These are phyloP conservation scores for Gephyroberyx darwinii DNA, from an alignment of 2,797 vertebrate genomes.

Conservation along the genomic window DNA sequence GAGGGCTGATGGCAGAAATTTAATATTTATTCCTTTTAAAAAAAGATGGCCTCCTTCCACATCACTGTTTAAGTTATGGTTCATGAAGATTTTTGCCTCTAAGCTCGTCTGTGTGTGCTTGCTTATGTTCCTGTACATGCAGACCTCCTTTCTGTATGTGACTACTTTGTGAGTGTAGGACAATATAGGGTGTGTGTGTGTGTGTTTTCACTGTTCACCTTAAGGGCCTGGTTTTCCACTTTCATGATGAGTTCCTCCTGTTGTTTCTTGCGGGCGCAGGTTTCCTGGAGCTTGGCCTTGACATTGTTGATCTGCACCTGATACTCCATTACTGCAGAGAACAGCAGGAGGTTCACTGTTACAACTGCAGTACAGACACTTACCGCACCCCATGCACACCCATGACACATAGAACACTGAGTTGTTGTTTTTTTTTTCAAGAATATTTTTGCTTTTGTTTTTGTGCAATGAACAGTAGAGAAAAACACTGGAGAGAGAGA, in stretches of 20 bases:
- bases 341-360: conserved; percentile 23
- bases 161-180: not conserved
- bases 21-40: conserved; percentile 47
- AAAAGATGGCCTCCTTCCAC: conserved; percentile 34
- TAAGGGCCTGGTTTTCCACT: conserved; percentile 97
- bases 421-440: not conserved
- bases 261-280: conserved; percentile 93
- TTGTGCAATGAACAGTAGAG: not conserved
- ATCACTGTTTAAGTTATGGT: conserved; percentile 35
- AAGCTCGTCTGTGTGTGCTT: conserved; percentile 48
- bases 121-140: conserved; percentile 41
- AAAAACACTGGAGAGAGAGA: not conserved
- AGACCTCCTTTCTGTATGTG: conserved; percentile 45
- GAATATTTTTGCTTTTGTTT: not conserved
- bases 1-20: conserved; percentile 35
- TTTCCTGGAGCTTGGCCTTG: conserved; percentile 94
- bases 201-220: conserved; percentile 79
- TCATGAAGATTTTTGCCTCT: conserved; percentile 49
- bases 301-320: conserved; percentile 94
- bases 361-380: not conserved
- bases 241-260: conserved; percentile 99
- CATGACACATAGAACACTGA: not conserved
- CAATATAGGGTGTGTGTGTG: not conserved
- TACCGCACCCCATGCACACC: not conserved
- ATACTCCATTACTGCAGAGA: conserved; percentile 88